These are phyloP conservation scores for Thalassarche chlororhynchos DNA, from an alignment of 2,113 vertebrate genomes.

Conservation along the genomic window DNA sequence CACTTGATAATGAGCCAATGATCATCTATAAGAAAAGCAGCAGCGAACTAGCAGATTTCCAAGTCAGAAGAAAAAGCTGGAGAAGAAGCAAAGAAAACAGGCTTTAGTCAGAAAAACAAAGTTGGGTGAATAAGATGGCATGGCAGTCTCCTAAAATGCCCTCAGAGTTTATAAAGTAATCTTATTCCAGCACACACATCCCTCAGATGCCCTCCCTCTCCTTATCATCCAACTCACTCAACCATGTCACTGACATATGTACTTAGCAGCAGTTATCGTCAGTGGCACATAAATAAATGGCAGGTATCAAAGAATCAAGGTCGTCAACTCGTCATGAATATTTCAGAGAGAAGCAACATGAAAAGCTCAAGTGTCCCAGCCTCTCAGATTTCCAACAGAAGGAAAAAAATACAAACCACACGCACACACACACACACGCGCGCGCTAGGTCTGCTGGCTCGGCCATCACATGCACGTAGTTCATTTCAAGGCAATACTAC, in stretches of 20 bases:
- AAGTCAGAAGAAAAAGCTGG: background rate
- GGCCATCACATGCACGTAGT: conserved; percentile 20
- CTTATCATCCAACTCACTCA: conserved; percentile 50
- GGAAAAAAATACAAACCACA: conserved; percentile 1
- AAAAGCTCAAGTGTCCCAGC: conserved; percentile 22
- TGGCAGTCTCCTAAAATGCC: conserved; percentile 27
- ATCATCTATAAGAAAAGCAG: background rate
- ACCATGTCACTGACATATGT: conserved; percentile 48
- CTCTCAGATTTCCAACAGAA: conserved; percentile 51
- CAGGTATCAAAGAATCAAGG: conserved; percentile 66
- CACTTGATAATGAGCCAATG: background rate
- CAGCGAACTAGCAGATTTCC: background rate
- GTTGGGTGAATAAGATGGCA: background rate
- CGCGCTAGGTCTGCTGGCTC: background rate
- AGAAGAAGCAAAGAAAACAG: background rate
- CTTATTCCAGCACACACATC: background rate
- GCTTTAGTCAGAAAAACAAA: background rate
- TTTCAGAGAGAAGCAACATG: conserved; percentile 43
- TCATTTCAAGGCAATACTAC: conserved; percentile 56
- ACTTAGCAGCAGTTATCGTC: conserved; percentile 59
- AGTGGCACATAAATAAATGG: conserved; percentile 53
- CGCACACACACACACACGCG: background rate
- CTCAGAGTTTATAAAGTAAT: conserved; percentile 10
- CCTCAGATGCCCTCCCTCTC: background rate
- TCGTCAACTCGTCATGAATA: conserved; percentile 43